A percentile compares a stretch with the other conserved stretches of the same genome.
These are phyloP conservation scores for Physeter macrocephalus DNA, from an alignment of 2,113 vertebrate species.

Conservation along the genomic window DNA sequence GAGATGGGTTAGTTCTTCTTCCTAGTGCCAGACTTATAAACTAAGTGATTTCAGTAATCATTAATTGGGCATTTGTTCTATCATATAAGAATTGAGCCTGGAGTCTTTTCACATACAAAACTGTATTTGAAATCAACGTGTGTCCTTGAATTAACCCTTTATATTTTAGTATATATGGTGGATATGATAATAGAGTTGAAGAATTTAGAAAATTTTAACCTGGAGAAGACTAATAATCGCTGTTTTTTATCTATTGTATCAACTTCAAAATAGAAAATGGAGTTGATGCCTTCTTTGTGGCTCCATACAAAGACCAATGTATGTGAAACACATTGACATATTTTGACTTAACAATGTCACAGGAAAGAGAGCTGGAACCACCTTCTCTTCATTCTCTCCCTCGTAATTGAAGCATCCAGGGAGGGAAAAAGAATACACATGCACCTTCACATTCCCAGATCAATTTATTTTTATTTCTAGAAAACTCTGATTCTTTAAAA, in stretches of 20 bases:
- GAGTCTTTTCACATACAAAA: neutral
- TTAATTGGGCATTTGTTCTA: neutral
- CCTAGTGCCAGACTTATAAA: neutral
- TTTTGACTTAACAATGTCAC: neutral
- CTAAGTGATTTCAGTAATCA: neutral
- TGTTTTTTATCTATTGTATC: neutral
- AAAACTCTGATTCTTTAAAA: neutral
- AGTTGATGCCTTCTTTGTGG: neutral
- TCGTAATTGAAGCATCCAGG: neutral
- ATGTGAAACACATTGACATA: neutral
- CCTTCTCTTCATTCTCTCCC: neutral
- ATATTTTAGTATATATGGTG: neutral
- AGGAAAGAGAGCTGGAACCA: neutral
- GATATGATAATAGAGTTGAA: neutral
- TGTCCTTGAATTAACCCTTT: neutral
- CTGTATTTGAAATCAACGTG: neutral
- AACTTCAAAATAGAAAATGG: neutral
- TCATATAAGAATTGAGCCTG: neutral
- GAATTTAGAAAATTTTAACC: neutral
- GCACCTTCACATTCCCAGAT: neutral
- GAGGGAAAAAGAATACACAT: neutral
- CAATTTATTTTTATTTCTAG: neutral
- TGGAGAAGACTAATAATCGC: neutral
- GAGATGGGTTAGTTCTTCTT: neutral
- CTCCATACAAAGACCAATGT: neutral